phyloP scores from a whole-genome alignment of 1,140 invertebrate genomes.

The Lasaia peninsularis region DNA sequence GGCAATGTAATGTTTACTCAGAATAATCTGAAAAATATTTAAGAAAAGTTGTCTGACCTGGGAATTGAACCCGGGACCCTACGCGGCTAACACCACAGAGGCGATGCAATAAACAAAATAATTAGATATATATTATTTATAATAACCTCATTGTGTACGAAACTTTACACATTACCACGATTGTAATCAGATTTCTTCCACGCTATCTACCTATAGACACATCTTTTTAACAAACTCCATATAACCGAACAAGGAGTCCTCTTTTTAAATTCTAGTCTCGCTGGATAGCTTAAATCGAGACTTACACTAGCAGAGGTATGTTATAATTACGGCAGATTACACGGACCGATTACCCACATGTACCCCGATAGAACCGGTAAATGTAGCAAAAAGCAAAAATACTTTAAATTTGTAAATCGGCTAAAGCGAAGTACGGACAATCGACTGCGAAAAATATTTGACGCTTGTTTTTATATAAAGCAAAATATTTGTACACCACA shows the following conservation, averaged over 20 bases:
- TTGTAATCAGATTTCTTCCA: conserved; percentile 60
- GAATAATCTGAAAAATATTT: too few species aligned
- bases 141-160: conserved; percentile 30
- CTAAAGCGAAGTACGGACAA: not conserved
- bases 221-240: conserved; percentile 17
- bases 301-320: conserved; percentile 58
- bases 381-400: conserved; percentile 30
- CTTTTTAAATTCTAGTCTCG: conserved; percentile 56
- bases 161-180: conserved; percentile 43
- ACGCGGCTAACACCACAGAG: too few species aligned
- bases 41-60: too few species aligned
- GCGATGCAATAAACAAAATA: too few species aligned
- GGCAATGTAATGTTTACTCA: too few species aligned
- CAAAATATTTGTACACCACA: too few species aligned
- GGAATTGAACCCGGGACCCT: too few species aligned
- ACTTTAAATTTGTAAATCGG: not conserved
- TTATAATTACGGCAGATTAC: conserved; percentile 72
- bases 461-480: too few species aligned
- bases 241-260: conserved; percentile 39
- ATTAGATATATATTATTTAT: not conserved
- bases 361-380: conserved; percentile 37
- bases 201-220: conserved; percentile 40
- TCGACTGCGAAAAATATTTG: too few species aligned
- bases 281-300: conserved; percentile 68
- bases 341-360: conserved; percentile 42